Conservation (phyloP, 2,113 vertebrate genomes). For the Tenrec ecaudatus region DNA sequence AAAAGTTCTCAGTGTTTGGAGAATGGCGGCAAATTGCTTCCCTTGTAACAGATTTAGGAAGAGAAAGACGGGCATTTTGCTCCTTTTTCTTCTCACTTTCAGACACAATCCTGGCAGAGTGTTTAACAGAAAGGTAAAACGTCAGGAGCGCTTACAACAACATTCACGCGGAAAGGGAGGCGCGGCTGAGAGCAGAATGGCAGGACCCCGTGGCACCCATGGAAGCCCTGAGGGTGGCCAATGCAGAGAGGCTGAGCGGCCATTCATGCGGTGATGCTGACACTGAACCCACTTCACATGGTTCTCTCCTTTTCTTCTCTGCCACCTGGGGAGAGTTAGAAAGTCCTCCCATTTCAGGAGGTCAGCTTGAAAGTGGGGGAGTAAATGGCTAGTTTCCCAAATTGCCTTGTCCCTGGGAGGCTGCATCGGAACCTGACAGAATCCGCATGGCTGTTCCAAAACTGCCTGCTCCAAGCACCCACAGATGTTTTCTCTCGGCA, state of each 20-base stretch:
- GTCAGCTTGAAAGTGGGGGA: neutral
- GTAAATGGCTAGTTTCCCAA: slow-evolving; percentile 54
- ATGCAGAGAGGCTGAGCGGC: neutral
- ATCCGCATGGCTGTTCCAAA: neutral
- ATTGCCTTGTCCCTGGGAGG: slow-evolving; percentile 40
- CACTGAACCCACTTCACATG: neutral
- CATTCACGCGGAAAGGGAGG: slow-evolving; percentile 7
- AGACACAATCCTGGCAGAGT: slow-evolving; percentile 70
- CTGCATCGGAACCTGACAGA: slow-evolving; percentile 67
- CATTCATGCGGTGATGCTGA: neutral
- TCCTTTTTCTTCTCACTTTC: neutral
- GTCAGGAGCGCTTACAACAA: slow-evolving; percentile 67
- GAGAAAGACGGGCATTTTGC: neutral
- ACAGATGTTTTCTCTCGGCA: slow-evolving; percentile 71
- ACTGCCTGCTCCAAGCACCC: slow-evolving; percentile 6
- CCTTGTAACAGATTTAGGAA: slow-evolving; percentile 40
- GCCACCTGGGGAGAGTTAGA: neutral
- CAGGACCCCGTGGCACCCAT: neutral
- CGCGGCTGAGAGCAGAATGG: neutral
- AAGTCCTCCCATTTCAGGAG: slow-evolving; percentile 42
- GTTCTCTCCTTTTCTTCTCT: neutral
- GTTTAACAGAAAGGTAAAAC: slow-evolving; percentile 69
- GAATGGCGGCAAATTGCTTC: slow-evolving; percentile 15
- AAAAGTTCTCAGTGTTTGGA: slow-evolving; percentile 41
- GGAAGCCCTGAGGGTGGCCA: accelerated